These are phyloP conservation scores for Podarcis muralis DNA, from an alignment of 2,113 vertebrate species.

Conservation along the genomic window DNA sequence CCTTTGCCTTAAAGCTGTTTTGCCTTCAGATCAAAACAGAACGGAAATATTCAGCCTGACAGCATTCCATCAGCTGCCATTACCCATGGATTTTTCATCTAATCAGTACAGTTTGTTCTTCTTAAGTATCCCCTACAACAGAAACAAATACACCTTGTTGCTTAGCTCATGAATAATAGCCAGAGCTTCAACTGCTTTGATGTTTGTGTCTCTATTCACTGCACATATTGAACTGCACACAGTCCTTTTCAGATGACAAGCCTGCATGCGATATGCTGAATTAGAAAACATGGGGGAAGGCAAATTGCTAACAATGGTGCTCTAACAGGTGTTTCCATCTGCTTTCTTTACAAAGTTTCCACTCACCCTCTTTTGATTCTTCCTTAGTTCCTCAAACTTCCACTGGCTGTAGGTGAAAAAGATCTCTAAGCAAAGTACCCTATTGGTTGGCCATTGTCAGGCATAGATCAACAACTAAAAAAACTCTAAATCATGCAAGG, in stretches of 20 bases:
- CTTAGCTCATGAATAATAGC: background rate
- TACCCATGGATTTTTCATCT: background rate
- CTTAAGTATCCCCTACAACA: accelerated
- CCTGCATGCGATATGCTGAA: background rate
- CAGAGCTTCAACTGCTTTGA: background rate
- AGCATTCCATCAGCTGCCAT: accelerated
- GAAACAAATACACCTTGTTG: background rate
- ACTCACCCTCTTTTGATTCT: background rate
- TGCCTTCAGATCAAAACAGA: background rate
- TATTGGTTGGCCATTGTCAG: background rate
- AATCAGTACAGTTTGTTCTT: background rate
- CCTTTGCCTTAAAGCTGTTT: background rate
- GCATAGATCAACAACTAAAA: too few species aligned
- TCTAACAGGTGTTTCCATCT: background rate
- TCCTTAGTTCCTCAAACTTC: background rate
- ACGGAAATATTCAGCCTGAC: background rate
- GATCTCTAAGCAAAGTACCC: background rate
- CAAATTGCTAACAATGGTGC: too few species aligned
- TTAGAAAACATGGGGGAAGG: too few species aligned
- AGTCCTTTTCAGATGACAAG: background rate
- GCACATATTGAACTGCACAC: background rate
- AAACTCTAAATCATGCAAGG: too few species aligned
- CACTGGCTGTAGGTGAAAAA: background rate
- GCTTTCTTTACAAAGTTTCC: background rate
- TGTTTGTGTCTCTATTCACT: background rate